These are phyloP conservation scores for Ctenicera cuprea DNA, from an alignment of 2,888 invertebrate species.

Conservation along the genomic window DNA sequence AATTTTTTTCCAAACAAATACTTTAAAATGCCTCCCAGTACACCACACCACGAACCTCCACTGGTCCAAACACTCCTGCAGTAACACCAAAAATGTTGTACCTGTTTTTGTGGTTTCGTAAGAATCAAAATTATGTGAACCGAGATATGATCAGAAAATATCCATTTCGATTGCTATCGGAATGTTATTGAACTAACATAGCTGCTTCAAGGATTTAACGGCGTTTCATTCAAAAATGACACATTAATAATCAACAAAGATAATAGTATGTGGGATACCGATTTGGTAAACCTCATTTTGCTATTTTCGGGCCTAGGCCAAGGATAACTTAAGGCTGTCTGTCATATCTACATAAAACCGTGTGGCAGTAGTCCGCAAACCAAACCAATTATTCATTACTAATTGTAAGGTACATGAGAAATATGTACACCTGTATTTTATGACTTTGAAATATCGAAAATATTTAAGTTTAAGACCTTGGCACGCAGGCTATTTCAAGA, in stretches of 20 bases:
- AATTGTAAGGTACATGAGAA: neutral
- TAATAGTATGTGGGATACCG: neutral
- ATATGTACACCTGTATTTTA: neutral
- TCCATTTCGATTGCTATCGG: too few species aligned
- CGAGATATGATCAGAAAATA: too few species aligned
- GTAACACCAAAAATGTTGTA: too few species aligned
- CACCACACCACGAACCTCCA: too few species aligned
- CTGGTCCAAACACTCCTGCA: too few species aligned
- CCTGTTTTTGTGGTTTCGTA: neutral
- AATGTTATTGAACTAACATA: neutral
- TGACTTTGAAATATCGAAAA: neutral
- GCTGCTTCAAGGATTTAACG: neutral
- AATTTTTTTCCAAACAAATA: too few species aligned
- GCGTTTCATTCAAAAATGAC: neutral
- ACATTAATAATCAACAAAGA: conserved; percentile 1
- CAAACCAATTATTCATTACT: conserved; percentile 8
- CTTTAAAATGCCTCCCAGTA: too few species aligned
- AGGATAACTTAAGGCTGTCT: neutral
- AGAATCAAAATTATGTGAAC: too few species aligned
- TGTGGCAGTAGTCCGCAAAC: neutral
- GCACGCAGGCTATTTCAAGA: neutral
- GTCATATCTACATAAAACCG: neutral
- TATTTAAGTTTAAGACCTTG: neutral
- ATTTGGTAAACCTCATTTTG: neutral
- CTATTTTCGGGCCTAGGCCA: conserved; percentile 21